A percentile compares a stretch with the other conserved stretches of the same genome.
These are phyloP conservation scores for Elgaria multicarinata DNA, from an alignment of 2,113 vertebrate genomes.

Conservation along the genomic window DNA sequence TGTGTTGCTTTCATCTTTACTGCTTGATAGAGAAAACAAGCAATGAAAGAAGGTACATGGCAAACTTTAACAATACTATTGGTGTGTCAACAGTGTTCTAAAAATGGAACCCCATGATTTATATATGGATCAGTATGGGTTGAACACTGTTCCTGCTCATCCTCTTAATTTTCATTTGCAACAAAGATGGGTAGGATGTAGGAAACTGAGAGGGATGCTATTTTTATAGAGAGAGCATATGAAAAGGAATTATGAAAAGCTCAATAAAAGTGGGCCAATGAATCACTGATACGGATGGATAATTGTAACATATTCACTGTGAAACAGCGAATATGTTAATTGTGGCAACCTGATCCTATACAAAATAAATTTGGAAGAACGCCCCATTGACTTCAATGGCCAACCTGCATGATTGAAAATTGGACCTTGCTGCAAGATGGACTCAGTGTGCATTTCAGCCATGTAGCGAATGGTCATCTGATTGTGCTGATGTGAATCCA, in stretches of 20 bases:
- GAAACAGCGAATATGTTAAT: neutral
- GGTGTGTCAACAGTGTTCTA: neutral
- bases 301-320: too few species aligned
- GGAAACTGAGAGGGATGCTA: neutral
- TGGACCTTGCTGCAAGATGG: neutral
- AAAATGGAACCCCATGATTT: neutral
- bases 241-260: neutral
- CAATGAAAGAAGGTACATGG: neutral
- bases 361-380: neutral
- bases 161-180: neutral
- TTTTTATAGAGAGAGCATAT: neutral
- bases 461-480: neutral
- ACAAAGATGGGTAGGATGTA: neutral
- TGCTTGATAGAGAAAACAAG: too few species aligned
- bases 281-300: neutral
- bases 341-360: neutral
- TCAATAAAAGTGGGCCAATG: neutral
- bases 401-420: neutral
- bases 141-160: neutral
- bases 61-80: neutral
- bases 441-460: neutral
- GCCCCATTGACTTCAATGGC: neutral
- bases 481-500: neutral
- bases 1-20: too few species aligned
- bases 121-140: neutral